Conservation (phyloP, 1,140 invertebrate genomes). For the Nephotettix cincticeps region DNA sequence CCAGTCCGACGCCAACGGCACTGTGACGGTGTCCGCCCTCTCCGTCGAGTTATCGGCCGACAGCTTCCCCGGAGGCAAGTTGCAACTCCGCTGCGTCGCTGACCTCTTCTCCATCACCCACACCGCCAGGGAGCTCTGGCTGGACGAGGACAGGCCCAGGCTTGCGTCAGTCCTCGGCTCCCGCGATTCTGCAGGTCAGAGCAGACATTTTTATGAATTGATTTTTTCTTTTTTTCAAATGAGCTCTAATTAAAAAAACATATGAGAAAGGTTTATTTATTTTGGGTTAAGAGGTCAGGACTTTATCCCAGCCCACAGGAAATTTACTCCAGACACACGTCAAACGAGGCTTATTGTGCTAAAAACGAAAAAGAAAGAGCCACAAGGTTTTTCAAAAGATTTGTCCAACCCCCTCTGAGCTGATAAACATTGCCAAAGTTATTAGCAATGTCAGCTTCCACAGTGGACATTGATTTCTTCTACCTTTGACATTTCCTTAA, state of each 20-base stretch:
- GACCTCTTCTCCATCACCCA: conserved; percentile 61
- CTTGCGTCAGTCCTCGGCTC: conserved; percentile 58
- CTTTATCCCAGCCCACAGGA: not conserved
- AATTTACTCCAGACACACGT: not conserved
- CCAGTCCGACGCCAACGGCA: too few species aligned
- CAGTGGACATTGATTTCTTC: too few species aligned
- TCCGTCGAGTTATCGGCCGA: not conserved
- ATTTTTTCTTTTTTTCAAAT: too few species aligned
- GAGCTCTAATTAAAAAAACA: not conserved
- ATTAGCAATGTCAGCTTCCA: too few species aligned
- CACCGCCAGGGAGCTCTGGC: conserved; percentile 47
- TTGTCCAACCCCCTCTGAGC: too few species aligned
- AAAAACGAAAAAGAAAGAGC: not conserved
- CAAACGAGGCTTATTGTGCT: not conserved
- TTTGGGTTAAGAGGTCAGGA: not conserved
- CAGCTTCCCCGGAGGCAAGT: conserved; percentile 39
- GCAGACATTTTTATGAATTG: too few species aligned
- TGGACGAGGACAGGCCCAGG: conserved; percentile 64
- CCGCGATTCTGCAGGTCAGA: conserved; percentile 22
- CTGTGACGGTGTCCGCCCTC: not conserved
- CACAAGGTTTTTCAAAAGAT: too few species aligned
- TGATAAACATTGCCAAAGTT: too few species aligned
- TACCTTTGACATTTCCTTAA: too few species aligned
- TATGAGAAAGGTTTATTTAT: not conserved
- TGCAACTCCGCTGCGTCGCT: conserved; percentile 62